Evolutionary conservation across 1,140 invertebrate genomes (phyloP).

Genomic region (Proctacanthus coquilletti): DNA sequence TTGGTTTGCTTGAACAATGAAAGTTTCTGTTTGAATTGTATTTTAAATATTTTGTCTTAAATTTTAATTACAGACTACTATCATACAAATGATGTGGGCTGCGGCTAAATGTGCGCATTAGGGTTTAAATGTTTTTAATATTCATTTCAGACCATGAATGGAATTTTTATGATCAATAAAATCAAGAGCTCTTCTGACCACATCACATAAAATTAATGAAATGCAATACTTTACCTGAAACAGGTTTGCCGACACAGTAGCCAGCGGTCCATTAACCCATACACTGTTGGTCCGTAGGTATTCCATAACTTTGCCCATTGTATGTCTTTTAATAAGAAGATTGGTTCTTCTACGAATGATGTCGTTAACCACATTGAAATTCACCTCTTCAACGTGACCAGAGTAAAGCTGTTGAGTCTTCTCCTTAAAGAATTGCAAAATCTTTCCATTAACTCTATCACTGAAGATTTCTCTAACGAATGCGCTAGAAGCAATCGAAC

Average conservation of each 20-base stretch:
- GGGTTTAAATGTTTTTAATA: not conserved
- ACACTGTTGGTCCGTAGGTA: conserved; percentile 56
- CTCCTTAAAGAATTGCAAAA: conserved; percentile 72
- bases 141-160: not conserved
- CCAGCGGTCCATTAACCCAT: conserved; percentile 51
- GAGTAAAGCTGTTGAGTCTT: conserved; percentile 71
- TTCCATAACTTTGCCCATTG: conserved; percentile 55
- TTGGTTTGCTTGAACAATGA: too few species aligned
- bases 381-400: conserved; percentile 66
- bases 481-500: conserved; percentile 54
- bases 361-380: conserved; percentile 62
- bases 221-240: conserved; percentile 40
- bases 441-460: conserved; percentile 55
- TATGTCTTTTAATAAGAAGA: conserved; percentile 59
- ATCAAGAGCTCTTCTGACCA: not conserved
- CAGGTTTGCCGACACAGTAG: conserved; percentile 61
- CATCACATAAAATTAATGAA: too few species aligned
- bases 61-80: too few species aligned
- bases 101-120: too few species aligned
- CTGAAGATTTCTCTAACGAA: conserved; percentile 65
- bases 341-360: conserved; percentile 60
- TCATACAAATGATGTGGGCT: too few species aligned
- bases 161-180: not conserved
- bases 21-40: too few species aligned
- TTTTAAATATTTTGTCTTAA: too few species aligned